Base-by-base conservation (phyloP, 2,888 invertebrate species). In the Galerucella nymphaeae region DNA sequence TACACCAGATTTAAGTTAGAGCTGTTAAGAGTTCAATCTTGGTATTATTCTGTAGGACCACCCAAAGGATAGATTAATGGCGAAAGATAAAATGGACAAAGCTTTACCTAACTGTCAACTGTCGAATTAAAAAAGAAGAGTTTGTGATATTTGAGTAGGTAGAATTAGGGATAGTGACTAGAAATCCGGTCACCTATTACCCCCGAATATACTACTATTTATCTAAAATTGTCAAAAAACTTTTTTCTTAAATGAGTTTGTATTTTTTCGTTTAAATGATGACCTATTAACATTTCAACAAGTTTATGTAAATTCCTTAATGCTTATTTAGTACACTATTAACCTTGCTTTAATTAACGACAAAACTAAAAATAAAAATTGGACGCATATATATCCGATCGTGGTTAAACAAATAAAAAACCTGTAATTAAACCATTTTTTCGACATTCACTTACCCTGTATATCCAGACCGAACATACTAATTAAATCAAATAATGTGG, bases 401-500 rank as follows among this genome's bases (percentile, higher is more conserved):
- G 65, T 61, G 69, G 69, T 64, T 72, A 64, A 16, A 63, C 57
- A 61, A 67, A 42, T 50, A 63, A 66, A 64, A 71, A 67, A 71
- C 45, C 16, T 18, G 20, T 55, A 55, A 57, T 38, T 59, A 30
- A 59, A 30, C 30, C 9, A 59, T 62, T 62, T 61, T 38, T 14
- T 57, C 16, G 18, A 10, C 11, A 62, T 41, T 42, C 30, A 42
- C n/a, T 41, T 23, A 58, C 61, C 61, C 61, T 62, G 61, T 62
- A 62, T 42, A 42, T 16, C 59, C 59, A 59, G 42, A 62, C 18
- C 18, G 18, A 62, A 62, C 48, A 66, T 70, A 72, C 73, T 80
- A 79, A 80, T 79, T 80, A 78, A 78, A 80, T 79, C 75, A 77
- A 78, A 76, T 78, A 77, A 75, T 62, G 69, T 63, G 45, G 76